Conservation (phyloP, 2,113 vertebrate species). For the Myrmophylax atrothorax region DNA sequence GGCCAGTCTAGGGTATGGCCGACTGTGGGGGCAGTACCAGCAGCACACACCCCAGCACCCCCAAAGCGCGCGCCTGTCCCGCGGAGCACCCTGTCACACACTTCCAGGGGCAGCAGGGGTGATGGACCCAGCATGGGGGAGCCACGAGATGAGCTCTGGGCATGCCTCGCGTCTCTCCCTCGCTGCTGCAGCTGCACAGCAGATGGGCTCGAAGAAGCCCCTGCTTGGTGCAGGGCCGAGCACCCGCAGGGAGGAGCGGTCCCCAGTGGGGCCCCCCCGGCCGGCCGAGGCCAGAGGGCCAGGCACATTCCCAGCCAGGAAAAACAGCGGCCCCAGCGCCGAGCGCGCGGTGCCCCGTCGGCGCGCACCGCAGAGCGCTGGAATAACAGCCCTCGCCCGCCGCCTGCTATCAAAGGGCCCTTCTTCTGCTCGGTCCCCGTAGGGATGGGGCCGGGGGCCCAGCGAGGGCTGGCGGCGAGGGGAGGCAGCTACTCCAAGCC, state of each 20-base stretch:
- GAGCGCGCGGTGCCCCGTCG: neutral
- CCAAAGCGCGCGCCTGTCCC: accelerated
- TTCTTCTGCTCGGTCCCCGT: neutral
- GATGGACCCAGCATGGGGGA: neutral
- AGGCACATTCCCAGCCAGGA: conserved; percentile 6
- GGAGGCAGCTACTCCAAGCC: neutral
- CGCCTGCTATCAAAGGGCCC: conserved; percentile 16
- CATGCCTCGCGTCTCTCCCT: neutral
- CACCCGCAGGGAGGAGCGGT: neutral
- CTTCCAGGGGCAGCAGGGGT: neutral
- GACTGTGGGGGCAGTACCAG: accelerated
- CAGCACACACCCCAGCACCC: neutral
- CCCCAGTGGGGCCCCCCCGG: neutral
- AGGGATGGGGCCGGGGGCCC: neutral
- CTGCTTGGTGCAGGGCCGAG: neutral
- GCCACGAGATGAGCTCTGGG: neutral
- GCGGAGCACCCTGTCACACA: neutral
- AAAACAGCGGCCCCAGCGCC: conserved; percentile 15
- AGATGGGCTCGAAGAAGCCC: neutral
- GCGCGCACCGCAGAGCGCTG: neutral
- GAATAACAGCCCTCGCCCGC: neutral
- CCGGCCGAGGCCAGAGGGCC: neutral
- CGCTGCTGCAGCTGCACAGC: neutral
- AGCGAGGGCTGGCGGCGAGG: neutral
- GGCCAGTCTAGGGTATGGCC: accelerated